These are phyloP conservation scores for Engraulis encrasicolus DNA, from an alignment of 2,113 vertebrate genomes.

Conservation along the genomic window DNA sequence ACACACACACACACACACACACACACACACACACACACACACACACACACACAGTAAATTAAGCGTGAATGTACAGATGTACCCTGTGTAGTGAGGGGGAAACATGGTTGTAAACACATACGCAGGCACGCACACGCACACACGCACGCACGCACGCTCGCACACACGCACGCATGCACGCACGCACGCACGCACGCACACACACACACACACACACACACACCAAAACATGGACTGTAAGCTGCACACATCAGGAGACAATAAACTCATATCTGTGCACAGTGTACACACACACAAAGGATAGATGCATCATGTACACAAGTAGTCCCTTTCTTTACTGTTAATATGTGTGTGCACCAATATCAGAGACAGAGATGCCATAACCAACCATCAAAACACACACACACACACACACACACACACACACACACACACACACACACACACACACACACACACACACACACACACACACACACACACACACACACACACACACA, in stretches of 20 bases:
- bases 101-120: neutral
- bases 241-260: slow-evolving; percentile 42
- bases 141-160: neutral
- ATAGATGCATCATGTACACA: too few species aligned
- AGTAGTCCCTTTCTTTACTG: too few species aligned
- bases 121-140: slow-evolving; percentile 23
- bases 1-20: slow-evolving; percentile 9
- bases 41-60: slow-evolving; percentile 8
- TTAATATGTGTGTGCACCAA: too few species aligned
- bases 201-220: slow-evolving; percentile 36
- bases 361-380: too few species aligned
- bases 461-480: slow-evolving; percentile 47
- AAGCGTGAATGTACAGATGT: too few species aligned
- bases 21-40: slow-evolving; percentile 17
- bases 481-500: slow-evolving; percentile 32
- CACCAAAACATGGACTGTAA: slow-evolving; percentile 35
- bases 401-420: neutral
- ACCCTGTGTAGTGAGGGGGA: neutral
- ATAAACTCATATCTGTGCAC: neutral
- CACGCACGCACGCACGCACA: slow-evolving; percentile 15
- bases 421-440: neutral
- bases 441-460: slow-evolving; percentile 34
- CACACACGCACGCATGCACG: slow-evolving; percentile 30
- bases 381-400: neutral
- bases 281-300: neutral